Base-by-base conservation (phyloP, 35 echinoderm and acorn worm species). In the Chiridota heheva region DNA sequence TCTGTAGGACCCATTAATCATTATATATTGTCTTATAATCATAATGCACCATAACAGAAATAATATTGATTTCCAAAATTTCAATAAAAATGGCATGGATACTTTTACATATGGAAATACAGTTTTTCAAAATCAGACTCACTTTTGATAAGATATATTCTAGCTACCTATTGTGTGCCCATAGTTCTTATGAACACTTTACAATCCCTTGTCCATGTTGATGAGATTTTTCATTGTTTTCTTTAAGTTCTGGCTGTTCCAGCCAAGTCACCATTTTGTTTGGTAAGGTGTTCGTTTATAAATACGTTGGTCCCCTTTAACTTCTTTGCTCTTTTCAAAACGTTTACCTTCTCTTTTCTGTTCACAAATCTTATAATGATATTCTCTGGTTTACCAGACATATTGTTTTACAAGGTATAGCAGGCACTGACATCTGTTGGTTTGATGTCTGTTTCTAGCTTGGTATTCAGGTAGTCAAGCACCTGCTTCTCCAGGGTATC, bases 261-360 rank as follows among this genome's bases (percentile, higher is more conserved):
- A 17, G 65, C 65, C 65, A 69, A 39, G 12, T 69, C 65, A 15
- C 65, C 65, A 69, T 69, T 69, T 69, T 69, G n/a, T 39, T 69
- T 36, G 36, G 0, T 69, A n/a, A 36, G n/a, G 17, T 1, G 0
- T 69, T 69, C 32, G 35, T 69, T 69, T 36, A 69, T 37, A 39
- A 24, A 69, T n/a, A 69, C 65, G 1, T 69, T 69, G 33, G 65
- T 69, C n/a, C 65, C 36, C 24, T 69, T 69, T 10, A 63, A 2
- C 2, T 69, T 69, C 7, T 69, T 69, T 69, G 65, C 5, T 69
- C 65, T 37, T 69, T 33, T 69, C 5, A 36, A 7, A 37, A 69
- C 65, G 26, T 60, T 31, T 5, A 69, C 41, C 41, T 69, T 69
- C 0, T 32, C 41, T 69, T 69, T 40, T 20, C 29, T 69, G 41